Conservation (phyloP, 2,797 vertebrate genomes). For the Anabas testudineus region DNA sequence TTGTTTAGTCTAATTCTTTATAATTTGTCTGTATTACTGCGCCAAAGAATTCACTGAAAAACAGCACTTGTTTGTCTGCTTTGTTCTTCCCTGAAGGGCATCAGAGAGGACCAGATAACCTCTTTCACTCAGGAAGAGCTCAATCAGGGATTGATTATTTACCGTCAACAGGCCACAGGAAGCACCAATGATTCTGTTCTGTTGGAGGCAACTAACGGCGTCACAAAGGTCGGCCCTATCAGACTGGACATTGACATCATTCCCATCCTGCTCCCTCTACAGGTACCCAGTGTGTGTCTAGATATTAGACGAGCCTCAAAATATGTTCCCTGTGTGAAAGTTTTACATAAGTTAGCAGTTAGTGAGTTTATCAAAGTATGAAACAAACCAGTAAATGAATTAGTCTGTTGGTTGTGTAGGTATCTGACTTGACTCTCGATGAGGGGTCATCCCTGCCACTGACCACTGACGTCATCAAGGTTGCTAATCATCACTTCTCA, state of each 20-base stretch:
- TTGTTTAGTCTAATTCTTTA: no score
- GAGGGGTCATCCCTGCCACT: conserved; percentile 88
- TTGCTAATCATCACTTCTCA: conserved; percentile 86
- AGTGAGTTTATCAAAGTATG: background rate
- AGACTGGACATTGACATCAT: conserved; percentile 86
- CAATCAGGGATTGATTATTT: conserved; percentile 84
- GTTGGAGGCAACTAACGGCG: conserved; percentile 86
- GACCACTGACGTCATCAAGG: conserved; percentile 84
- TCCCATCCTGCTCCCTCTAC: conserved; percentile 86
- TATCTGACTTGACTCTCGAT: conserved; percentile 87
- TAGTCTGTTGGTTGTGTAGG: conserved; percentile 47
- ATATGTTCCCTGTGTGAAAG: background rate
- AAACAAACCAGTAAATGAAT: background rate
- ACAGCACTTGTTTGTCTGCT: background rate
- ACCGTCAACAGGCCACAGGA: conserved; percentile 82
- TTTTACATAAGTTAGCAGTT: background rate
- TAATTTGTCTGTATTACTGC: no score
- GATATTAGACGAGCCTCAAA: background rate
- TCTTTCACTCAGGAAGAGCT: conserved; percentile 90
- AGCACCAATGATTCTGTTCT: conserved; percentile 81
- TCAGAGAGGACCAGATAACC: conserved; percentile 56
- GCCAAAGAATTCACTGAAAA: background rate
- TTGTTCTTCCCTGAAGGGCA: conserved; percentile 34
- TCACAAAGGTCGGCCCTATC: conserved; percentile 80
- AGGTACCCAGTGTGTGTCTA: conserved; percentile 59